Evolutionary conservation across 2,888 invertebrate species (phyloP).

Genomic region (Panorpa germanica): DNA sequence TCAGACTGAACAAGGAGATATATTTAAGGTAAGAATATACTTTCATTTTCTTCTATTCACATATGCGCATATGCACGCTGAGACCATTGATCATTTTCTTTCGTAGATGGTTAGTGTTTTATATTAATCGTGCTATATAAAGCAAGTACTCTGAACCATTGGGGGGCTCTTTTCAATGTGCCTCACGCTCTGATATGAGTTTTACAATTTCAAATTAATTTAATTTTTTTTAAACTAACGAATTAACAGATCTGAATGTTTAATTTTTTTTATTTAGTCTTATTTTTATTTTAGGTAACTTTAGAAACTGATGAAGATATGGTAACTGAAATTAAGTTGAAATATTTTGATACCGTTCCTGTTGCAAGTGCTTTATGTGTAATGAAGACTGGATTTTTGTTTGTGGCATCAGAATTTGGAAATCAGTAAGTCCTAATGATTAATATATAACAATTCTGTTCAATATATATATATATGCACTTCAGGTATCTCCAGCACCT

Average conservation of each 20-base stretch:
- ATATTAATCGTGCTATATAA: constrained; percentile 8
- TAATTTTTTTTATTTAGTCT: constrained; percentile 16
- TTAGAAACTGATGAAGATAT: constrained; percentile 95
- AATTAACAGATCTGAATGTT: constrained; percentile 2
- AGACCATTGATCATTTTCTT: too few species aligned
- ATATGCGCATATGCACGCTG: too few species aligned
- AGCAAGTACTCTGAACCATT: constrained; percentile 35
- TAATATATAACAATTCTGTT: background rate
- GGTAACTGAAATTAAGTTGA: constrained; percentile 95
- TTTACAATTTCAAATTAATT: constrained; percentile 19
- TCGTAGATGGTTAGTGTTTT: too few species aligned
- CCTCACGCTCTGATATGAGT: constrained; percentile 40
- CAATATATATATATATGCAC: constrained; percentile 8
- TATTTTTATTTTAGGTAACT: constrained; percentile 87
- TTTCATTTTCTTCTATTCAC: constrained; percentile 4
- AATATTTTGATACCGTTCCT: constrained; percentile 98
- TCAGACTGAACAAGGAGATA: constrained; percentile 96
- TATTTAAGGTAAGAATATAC: constrained; percentile 50
- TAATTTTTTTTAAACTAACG: too few species aligned
- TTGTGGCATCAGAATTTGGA: constrained; percentile 97
- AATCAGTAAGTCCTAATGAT: constrained; percentile 74
- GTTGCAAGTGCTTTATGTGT: constrained; percentile 96
- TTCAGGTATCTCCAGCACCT: too few species aligned
- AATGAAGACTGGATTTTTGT: constrained; percentile 93
- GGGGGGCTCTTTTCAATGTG: constrained; percentile 28